These are phyloP conservation scores for Drosophila pegasa DNA, from an alignment of 2,888 invertebrate species.

Conservation along the genomic window DNA sequence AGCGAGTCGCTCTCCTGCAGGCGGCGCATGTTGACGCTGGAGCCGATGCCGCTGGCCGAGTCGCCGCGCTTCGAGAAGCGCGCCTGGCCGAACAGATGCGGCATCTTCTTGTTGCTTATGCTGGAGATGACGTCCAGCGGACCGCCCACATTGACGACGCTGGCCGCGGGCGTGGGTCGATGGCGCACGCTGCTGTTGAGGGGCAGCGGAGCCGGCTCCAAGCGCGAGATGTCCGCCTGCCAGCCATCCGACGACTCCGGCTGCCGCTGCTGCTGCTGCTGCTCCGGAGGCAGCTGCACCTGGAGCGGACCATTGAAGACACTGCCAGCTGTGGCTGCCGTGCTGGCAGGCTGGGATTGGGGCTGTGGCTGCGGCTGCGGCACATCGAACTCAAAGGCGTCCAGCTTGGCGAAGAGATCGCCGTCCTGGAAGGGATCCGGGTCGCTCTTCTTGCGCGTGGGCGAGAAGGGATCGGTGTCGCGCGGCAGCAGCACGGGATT, in stretches of 20 bases:
- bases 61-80: constrained; percentile 83
- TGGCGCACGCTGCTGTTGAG: constrained; percentile 68
- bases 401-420: constrained; percentile 84
- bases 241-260: constrained; percentile 53
- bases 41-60: constrained; percentile 70
- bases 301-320: constrained; percentile 89
- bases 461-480: constrained; percentile 85
- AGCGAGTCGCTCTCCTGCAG: constrained; percentile 85
- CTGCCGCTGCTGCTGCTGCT: constrained; percentile 71
- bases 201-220: constrained; percentile 58
- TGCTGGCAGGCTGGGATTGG: constrained; percentile 76
- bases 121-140: constrained; percentile 85
- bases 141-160: constrained; percentile 53
- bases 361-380: too few species aligned
- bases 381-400: constrained; percentile 84
- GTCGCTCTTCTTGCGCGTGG: constrained; percentile 86
- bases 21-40: constrained; percentile 85
- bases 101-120: constrained; percentile 85
- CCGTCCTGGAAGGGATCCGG: constrained; percentile 90
- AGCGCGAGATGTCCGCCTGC: constrained; percentile 62
- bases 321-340: constrained; percentile 23
- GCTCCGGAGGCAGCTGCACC: constrained; percentile 89
- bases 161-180: constrained; percentile 67
- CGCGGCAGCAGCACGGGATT: constrained; percentile 85
- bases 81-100: constrained; percentile 84